Conservation (phyloP, 64 coral and sea anemone genomes). For the Hydrozoanthus tunicans region DNA sequence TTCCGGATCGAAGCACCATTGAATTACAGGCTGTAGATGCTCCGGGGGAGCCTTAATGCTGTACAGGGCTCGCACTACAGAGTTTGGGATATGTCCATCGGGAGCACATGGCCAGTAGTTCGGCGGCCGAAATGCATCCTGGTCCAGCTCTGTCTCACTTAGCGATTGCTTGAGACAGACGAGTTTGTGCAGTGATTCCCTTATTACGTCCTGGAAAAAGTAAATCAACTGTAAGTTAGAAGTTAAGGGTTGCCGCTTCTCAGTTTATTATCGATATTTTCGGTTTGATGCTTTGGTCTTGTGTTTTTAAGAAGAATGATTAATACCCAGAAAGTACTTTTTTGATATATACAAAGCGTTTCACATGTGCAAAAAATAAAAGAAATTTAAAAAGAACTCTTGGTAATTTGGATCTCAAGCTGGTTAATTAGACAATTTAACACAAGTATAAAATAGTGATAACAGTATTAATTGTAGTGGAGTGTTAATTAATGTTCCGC, state of each 20-base stretch:
- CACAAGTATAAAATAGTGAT: too few relatives aligned
- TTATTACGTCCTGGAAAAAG: not conserved
- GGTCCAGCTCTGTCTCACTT: conserved; percentile 5
- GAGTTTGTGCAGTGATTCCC: not conserved
- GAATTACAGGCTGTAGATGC: conserved; percentile 59
- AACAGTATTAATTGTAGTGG: too few relatives aligned
- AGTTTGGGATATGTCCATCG: conserved; percentile 90
- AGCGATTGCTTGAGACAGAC: not conserved
- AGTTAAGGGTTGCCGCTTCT: not conserved
- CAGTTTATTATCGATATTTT: too few relatives aligned
- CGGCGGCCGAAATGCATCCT: conserved; percentile 49
- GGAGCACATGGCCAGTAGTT: conserved; percentile 92
- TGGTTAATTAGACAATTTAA: too few relatives aligned
- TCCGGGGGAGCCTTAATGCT: conserved; percentile 23
- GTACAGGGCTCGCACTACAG: conserved; percentile 66
- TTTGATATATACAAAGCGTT: too few relatives aligned
- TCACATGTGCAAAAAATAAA: too few relatives aligned
- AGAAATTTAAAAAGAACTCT: too few relatives aligned
- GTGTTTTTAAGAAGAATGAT: too few relatives aligned
- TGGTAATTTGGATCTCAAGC: too few relatives aligned
- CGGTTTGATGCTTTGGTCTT: too few relatives aligned
- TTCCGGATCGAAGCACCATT: conserved; percentile 16
- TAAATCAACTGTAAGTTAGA: not conserved
- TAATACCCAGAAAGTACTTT: too few relatives aligned
- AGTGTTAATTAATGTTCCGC: too few relatives aligned